phyloP scores from a whole-genome alignment of 2,113 vertebrate genomes.

The Phrynosoma platyrhinos region DNA sequence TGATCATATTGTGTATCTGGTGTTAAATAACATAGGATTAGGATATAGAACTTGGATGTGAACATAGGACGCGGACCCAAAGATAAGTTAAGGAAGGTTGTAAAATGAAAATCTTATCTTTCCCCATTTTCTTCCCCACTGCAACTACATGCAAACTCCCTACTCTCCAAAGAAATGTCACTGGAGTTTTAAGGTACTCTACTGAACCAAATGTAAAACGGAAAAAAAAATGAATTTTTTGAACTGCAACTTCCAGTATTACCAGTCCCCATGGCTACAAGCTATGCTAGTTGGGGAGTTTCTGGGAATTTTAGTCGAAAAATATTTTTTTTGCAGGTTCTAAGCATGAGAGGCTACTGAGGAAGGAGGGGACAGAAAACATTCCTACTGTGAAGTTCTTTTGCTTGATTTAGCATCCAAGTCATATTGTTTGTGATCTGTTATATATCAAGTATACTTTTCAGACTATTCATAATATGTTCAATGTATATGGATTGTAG shows the following conservation, averaged over 20 bases:
- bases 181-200: background rate
- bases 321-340: too few relatives aligned
- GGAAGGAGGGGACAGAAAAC: background rate
- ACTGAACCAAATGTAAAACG: too few relatives aligned
- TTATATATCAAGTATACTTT: background rate
- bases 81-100: background rate
- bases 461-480: fast-evolving
- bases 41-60: background rate
- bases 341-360: too few relatives aligned
- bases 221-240: too few relatives aligned
- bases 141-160: too few relatives aligned
- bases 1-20: background rate
- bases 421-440: background rate
- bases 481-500: background rate
- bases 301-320: too few relatives aligned
- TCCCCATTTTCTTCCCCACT: background rate
- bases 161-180: background rate
- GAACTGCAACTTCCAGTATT: too few relatives aligned
- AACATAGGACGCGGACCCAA: too few relatives aligned
- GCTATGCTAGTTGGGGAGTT: too few relatives aligned
- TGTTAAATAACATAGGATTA: background rate
- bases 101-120: background rate
- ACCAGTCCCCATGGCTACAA: too few relatives aligned
- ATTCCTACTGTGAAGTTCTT: background rate
- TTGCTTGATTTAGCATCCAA: background rate